These are phyloP conservation scores for Orius laevigatus DNA, from an alignment of 1,140 invertebrate genomes.

Conservation along the genomic window DNA sequence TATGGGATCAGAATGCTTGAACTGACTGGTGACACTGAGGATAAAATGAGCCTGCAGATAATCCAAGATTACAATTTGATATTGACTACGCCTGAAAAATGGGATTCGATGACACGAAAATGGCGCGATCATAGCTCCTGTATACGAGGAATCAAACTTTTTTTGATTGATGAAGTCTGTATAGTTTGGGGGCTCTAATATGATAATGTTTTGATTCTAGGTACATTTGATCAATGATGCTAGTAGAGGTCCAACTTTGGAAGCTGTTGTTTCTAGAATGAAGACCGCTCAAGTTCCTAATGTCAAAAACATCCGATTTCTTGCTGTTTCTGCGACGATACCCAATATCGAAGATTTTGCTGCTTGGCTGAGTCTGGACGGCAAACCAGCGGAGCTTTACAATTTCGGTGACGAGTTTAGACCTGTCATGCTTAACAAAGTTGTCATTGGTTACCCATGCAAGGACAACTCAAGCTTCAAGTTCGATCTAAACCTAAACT, in stretches of 20 bases:
- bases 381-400: constrained; percentile 29
- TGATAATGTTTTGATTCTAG: constrained; percentile 19
- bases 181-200: constrained; percentile 9
- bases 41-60: constrained; percentile 37
- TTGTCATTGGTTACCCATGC: constrained; percentile 52
- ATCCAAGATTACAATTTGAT: constrained; percentile 38
- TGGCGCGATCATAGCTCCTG: constrained; percentile 47
- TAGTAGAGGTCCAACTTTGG: constrained; percentile 51
- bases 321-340: constrained; percentile 64
- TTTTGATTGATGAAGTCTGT: constrained; percentile 64
- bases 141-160: constrained; percentile 45
- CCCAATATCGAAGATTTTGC: constrained; percentile 62
- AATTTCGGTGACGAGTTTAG: constrained; percentile 31
- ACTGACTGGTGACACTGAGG: constrained; percentile 58
- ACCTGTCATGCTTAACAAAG: constrained; percentile 51
- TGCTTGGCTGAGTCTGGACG: constrained; percentile 41
- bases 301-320: constrained; percentile 38
- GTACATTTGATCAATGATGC: constrained; percentile 55
- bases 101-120: constrained; percentile 58
- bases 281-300: constrained; percentile 35
- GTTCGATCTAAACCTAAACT: constrained; percentile 60
- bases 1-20: constrained; percentile 46
- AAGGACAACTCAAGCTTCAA: constrained; percentile 40
- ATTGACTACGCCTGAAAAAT: constrained; percentile 72
- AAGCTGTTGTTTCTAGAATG: constrained; percentile 63